Conservation (phyloP, 2,888 invertebrate genomes). For the Cetonia aurata region DNA sequence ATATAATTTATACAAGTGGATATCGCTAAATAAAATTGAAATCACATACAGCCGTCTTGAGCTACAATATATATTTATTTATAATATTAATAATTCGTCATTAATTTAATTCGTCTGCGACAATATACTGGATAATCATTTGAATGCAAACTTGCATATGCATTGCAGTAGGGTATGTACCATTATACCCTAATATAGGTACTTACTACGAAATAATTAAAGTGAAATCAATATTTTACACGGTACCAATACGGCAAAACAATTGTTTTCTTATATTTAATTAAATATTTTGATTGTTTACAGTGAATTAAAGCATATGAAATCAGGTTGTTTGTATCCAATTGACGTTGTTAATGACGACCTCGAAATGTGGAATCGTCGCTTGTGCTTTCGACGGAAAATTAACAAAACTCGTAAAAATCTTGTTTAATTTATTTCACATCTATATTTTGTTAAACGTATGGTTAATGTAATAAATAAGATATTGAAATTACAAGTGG, state of each 20-base stretch:
- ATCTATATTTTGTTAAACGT: slow-evolving; percentile 45
- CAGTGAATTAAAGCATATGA: too few relatives aligned
- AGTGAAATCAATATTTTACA: too few relatives aligned
- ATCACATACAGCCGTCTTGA: neutral
- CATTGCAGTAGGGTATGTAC: too few relatives aligned
- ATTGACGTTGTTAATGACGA: too few relatives aligned
- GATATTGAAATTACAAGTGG: slow-evolving; percentile 31
- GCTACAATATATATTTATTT: neutral
- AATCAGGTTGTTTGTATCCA: too few relatives aligned
- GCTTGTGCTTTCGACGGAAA: slow-evolving; percentile 28
- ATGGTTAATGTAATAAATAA: slow-evolving; percentile 46
- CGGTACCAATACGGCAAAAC: too few relatives aligned
- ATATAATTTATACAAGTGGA: too few relatives aligned
- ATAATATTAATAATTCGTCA: neutral
- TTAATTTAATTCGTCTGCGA: too few relatives aligned
- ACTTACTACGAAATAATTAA: too few relatives aligned
- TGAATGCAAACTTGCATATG: slow-evolving; percentile 4
- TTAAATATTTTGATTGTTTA: too few relatives aligned
- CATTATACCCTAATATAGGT: too few relatives aligned
- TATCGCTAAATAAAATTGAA: neutral
- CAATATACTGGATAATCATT: neutral
- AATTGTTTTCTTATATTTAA: too few relatives aligned
- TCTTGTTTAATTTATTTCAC: slow-evolving; percentile 44
- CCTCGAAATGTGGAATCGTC: slow-evolving; percentile 1
- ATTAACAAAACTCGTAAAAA: slow-evolving; percentile 22